Percentiles rank a stretch among this genome's conserved stretches.
Evolutionary conservation across 2,888 invertebrate genomes (phyloP).

Genomic region (Zygothrica quintamaculata): DNA sequence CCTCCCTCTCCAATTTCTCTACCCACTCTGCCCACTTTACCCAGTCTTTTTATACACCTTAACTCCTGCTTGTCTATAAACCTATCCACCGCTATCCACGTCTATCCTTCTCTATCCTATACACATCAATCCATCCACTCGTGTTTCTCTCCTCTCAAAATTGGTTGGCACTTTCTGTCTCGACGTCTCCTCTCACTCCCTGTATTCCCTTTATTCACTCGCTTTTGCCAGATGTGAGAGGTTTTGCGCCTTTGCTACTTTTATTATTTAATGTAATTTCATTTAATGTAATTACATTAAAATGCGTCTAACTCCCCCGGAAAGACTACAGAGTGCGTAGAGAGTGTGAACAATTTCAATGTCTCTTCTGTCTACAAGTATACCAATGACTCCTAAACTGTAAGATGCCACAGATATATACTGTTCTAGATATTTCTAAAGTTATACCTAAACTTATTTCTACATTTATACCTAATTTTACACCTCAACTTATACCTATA

Average conservation of each 20-base stretch:
- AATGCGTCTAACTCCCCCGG: conserved; percentile 46
- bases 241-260: conserved; percentile 43
- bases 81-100: too few species aligned
- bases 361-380: too few species aligned
- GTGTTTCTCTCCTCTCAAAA: not conserved
- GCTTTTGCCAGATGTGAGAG: conserved; percentile 33
- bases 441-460: too few species aligned
- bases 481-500: too few species aligned
- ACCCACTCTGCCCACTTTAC: too few species aligned
- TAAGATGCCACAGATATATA: too few species aligned
- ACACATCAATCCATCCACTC: not conserved
- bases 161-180: not conserved
- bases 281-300: conserved; percentile 71
- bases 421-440: too few species aligned
- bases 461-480: too few species aligned
- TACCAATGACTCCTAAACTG: too few species aligned
- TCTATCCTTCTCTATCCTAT: too few species aligned
- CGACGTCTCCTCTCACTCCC: not conserved
- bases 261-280: conserved; percentile 73
- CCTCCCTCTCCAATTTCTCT: not conserved
- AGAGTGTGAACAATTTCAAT: too few species aligned
- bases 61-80: not conserved
- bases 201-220: conserved; percentile 16
- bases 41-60: too few species aligned
- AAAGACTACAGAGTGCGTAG: not conserved